phyloP scores from a whole-genome alignment of 2,888 invertebrate genomes.

The Automeris io region DNA sequence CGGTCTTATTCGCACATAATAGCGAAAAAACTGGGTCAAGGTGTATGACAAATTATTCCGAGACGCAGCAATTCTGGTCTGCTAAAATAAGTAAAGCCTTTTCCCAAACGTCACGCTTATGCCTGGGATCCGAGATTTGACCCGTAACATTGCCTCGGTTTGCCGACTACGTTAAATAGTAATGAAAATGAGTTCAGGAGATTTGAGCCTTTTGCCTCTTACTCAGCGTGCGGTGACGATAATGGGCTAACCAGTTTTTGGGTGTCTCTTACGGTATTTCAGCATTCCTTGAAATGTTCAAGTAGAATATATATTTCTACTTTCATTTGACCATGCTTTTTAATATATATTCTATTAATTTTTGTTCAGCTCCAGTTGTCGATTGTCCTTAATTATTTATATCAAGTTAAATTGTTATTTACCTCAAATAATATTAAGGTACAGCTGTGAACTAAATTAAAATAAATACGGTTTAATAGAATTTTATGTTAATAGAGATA shows the following conservation, averaged over 20 bases:
- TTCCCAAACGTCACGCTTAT: constrained; percentile 43
- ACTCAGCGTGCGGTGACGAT: constrained; percentile 1
- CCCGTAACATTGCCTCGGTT: constrained; percentile 17
- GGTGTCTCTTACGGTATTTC: background rate
- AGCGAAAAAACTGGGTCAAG: constrained; percentile 43
- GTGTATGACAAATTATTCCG: constrained; percentile 52
- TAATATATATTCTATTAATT: too few species aligned
- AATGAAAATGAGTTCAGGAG: constrained; percentile 17
- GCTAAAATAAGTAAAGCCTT: constrained; percentile 49
- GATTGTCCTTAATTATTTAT: too few species aligned
- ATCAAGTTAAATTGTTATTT: too few species aligned
- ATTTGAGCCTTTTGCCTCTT: constrained; percentile 11
- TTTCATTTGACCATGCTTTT: too few species aligned
- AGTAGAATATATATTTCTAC: background rate
- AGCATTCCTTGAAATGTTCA: background rate
- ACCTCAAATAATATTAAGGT: too few species aligned
- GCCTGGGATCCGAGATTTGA: constrained; percentile 25
- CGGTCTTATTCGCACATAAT: constrained; percentile 23
- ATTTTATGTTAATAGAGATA: too few species aligned
- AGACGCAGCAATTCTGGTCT: constrained; percentile 32
- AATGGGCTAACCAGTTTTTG: constrained; percentile 4
- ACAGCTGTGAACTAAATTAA: too few species aligned
- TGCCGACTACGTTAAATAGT: constrained; percentile 19
- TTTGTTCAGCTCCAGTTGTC: too few species aligned
- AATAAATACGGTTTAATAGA: too few species aligned